Conservation (phyloP, 2,797 vertebrate genomes). For the Paedocypris micromegethes region DNA sequence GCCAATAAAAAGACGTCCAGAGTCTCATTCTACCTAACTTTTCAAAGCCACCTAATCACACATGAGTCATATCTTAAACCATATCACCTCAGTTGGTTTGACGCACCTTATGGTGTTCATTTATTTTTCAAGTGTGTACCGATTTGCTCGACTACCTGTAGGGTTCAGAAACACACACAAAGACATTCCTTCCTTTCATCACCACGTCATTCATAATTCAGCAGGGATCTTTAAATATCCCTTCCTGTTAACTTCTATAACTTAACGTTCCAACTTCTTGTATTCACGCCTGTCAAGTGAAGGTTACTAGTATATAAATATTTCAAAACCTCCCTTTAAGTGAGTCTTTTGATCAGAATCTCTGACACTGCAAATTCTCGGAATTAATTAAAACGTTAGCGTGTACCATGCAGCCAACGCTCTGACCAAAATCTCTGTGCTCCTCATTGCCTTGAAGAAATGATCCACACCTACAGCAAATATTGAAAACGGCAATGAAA, state of each 20-base stretch:
- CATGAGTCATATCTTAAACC: conserved; percentile 34
- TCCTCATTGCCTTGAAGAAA: too few relatives aligned
- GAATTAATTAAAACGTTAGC: too few relatives aligned
- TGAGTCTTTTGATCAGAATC: too few relatives aligned
- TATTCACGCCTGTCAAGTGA: too few relatives aligned
- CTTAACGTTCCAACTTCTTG: background rate
- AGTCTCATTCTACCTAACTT: conserved; percentile 15
- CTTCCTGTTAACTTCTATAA: conserved; percentile 2
- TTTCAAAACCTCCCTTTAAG: too few relatives aligned
- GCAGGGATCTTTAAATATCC: conserved; percentile 16
- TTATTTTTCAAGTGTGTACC: conserved; percentile 25
- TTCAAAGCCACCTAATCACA: conserved; percentile 36
- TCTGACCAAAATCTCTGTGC: too few relatives aligned
- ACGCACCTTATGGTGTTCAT: conserved; percentile 17
- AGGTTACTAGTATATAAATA: too few relatives aligned
- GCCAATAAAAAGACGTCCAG: conserved; percentile 36
- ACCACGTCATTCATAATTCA: conserved; percentile 7
- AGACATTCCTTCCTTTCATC: conserved; percentile 1
- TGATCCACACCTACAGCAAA: too few relatives aligned
- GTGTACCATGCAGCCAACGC: too few relatives aligned
- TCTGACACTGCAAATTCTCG: too few relatives aligned
- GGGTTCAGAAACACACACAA: conserved; percentile 12
- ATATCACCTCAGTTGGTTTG: conserved; percentile 31
- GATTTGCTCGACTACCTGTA: conserved; percentile 25
- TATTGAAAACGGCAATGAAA: background rate